A percentile compares a stretch with the other conserved stretches of the same genome.
Evolutionary conservation across 2,797 vertebrate species (phyloP).

Genomic region (Poeciliopsis presidionis): DNA sequence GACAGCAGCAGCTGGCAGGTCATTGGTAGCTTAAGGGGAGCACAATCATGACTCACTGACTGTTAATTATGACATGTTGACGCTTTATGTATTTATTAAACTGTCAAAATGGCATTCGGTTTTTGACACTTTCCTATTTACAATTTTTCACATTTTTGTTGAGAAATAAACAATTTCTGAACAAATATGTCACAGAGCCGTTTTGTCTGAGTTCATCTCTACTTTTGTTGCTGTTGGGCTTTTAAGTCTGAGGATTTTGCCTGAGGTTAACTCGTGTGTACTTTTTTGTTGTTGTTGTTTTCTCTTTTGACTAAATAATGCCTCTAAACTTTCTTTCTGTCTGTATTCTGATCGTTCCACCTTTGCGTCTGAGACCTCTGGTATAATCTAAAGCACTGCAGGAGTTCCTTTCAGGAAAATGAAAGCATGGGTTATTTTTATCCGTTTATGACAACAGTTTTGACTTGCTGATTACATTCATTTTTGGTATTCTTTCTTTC

Average conservation of each 20-base stretch:
- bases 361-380: background rate
- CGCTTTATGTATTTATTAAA: background rate
- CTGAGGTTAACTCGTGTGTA: background rate
- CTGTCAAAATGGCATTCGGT: background rate
- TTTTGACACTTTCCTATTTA: background rate
- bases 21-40: background rate
- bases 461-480: background rate
- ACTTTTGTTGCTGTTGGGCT: background rate
- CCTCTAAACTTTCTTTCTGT: background rate
- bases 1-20: background rate
- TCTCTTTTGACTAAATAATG: background rate
- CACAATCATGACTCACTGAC: background rate
- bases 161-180: background rate
- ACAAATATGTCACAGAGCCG: background rate
- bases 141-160: background rate
- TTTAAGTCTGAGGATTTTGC: slow-evolving; percentile 7
- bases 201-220: slow-evolving; percentile 6
- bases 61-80: too few species aligned
- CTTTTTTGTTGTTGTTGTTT: background rate
- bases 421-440: background rate
- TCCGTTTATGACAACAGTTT: background rate
- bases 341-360: background rate
- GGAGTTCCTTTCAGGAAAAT: background rate
- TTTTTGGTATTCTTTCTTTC: slow-evolving; percentile 24
- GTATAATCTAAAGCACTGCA: background rate